Evolutionary conservation across 2,888 invertebrate species (phyloP).

Genomic region (Hetaerina titia): DNA sequence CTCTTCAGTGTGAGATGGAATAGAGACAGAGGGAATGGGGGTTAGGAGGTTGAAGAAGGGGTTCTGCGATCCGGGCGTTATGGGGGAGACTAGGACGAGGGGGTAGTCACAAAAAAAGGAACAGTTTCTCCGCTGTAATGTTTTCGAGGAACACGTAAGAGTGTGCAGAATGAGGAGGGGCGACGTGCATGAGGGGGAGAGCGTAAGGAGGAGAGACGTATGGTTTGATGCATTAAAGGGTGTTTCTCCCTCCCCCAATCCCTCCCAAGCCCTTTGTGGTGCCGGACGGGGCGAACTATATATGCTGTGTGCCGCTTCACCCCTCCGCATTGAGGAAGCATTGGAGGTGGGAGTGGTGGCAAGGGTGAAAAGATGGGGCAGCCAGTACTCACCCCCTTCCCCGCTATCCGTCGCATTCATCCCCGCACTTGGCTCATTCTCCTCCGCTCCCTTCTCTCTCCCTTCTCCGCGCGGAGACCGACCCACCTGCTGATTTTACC

Average conservation of each 20-base stretch:
- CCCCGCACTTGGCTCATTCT: slow-evolving; percentile 29
- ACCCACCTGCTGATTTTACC: slow-evolving; percentile 65
- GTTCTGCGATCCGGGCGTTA: background rate
- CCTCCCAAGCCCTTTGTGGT: background rate
- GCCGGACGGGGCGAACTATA: background rate
- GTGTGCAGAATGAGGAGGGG: slow-evolving; percentile 17
- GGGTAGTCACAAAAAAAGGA: background rate
- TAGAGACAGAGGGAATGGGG: slow-evolving; percentile 6
- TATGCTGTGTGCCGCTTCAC: background rate
- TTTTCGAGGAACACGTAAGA: background rate
- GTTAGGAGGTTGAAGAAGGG: background rate
- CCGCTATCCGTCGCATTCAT: background rate
- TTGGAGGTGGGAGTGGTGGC: background rate
- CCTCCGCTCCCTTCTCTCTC: background rate
- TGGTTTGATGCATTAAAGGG: background rate
- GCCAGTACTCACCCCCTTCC: background rate
- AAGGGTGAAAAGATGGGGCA: slow-evolving; percentile 37
- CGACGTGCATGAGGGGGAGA: background rate
- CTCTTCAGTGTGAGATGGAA: background rate
- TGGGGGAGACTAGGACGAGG: background rate
- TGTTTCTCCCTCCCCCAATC: background rate
- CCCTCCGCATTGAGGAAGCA: background rate
- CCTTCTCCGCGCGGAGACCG: background rate
- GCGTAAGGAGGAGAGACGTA: background rate
- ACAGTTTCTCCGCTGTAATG: slow-evolving; percentile 28